These are phyloP conservation scores for Oreochromis spilurus DNA, from an alignment of 2,113 vertebrate genomes.

Conservation along the genomic window DNA sequence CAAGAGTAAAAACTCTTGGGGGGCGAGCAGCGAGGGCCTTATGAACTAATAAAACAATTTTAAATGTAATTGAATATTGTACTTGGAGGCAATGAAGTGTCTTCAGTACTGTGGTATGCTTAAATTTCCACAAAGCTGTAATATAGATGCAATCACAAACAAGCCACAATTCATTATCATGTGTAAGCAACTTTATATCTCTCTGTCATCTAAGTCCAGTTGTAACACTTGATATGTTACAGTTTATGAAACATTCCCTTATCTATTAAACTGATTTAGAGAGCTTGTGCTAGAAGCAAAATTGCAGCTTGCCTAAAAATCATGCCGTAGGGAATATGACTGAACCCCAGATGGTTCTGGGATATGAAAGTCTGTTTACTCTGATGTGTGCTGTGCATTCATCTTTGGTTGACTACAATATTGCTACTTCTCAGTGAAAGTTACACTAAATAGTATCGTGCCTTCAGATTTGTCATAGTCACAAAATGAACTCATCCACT, in stretches of 20 bases:
- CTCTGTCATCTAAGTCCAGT: neutral
- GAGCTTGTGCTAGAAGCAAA: neutral
- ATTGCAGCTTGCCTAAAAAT: neutral
- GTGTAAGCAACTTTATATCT: neutral
- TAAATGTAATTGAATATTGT: neutral
- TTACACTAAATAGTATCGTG: neutral
- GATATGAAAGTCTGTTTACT: neutral
- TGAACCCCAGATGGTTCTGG: neutral
- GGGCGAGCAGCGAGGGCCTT: too few species aligned
- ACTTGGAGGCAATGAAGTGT: neutral
- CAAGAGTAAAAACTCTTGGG: too few species aligned
- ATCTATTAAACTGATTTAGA: neutral
- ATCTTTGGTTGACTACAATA: neutral
- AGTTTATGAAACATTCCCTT: neutral
- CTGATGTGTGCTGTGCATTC: neutral
- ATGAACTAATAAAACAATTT: neutral
- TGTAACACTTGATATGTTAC: neutral
- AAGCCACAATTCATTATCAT: neutral
- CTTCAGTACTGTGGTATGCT: neutral
- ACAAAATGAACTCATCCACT: neutral
- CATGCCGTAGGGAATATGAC: neutral
- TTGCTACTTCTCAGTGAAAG: neutral
- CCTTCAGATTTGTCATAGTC: neutral
- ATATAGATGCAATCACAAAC: neutral
- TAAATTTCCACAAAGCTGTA: neutral